Evolutionary conservation across 2,888 invertebrate genomes (phyloP).

Genomic region (Timandra comae): DNA sequence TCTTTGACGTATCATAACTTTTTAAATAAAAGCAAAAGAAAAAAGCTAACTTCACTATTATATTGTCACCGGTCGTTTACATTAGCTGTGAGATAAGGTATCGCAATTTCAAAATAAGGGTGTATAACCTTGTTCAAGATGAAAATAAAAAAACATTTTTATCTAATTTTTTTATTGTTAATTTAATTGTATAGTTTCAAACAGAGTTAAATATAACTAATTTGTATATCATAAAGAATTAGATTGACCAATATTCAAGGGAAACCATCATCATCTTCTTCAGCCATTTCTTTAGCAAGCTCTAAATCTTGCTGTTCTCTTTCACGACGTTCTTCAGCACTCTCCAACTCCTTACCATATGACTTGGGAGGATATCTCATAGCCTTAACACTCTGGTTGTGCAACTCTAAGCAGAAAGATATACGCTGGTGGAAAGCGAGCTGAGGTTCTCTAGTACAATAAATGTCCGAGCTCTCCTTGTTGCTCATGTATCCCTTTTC

Average conservation of each 20-base stretch:
- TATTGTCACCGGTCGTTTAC: too few species aligned
- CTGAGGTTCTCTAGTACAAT: constrained; percentile 97
- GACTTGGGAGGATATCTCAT: constrained; percentile 99
- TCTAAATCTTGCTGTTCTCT: constrained; percentile 98
- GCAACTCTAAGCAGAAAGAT: constrained; percentile 97
- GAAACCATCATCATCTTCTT: constrained; percentile 97
- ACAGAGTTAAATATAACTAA: constrained; percentile 29
- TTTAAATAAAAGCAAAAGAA: too few species aligned
- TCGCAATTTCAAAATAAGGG: too few species aligned
- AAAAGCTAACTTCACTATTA: too few species aligned
- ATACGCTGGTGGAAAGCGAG: constrained; percentile 97
- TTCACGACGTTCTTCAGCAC: constrained; percentile 96
- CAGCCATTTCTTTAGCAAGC: constrained; percentile 99
- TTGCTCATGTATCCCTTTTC: constrained; percentile 97
- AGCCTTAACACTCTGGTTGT: constrained; percentile 99
- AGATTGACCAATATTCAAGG: constrained; percentile 43
- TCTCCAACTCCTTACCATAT: constrained; percentile 98
- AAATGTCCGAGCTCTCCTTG: constrained; percentile 97
- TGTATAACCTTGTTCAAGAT: too few species aligned
- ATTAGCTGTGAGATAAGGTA: too few species aligned
- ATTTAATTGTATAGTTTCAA: constrained; percentile 26
- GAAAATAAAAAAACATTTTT: too few species aligned
- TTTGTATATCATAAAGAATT: constrained; percentile 19
- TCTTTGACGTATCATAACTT: too few species aligned
- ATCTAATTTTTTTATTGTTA: constrained; percentile 13